Evolutionary conservation across 2,888 invertebrate species (phyloP).

Genomic region (Zaprionus obscuricornis): DNA sequence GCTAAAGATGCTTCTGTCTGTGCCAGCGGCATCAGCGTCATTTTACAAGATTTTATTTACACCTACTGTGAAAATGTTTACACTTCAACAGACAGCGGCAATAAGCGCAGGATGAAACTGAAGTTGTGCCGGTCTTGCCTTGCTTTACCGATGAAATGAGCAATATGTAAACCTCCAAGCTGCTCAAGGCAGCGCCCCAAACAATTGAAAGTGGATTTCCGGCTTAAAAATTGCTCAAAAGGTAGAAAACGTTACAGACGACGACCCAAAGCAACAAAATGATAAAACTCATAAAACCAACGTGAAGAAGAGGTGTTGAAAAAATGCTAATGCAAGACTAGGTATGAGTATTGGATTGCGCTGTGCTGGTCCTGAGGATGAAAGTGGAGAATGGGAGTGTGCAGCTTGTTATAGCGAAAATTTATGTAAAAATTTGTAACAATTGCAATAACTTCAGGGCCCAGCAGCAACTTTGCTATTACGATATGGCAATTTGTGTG

Average conservation of each 20-base stretch:
- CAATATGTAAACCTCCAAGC: conserved; percentile 71
- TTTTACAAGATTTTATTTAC: conserved; percentile 75
- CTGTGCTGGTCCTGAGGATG: not conserved
- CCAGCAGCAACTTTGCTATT: conserved; percentile 32
- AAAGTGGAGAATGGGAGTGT: not conserved
- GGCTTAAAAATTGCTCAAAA: conserved; percentile 68
- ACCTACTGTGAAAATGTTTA: conserved; percentile 76
- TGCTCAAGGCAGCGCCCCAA: conserved; percentile 67
- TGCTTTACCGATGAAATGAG: conserved; percentile 50
- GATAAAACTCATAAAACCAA: conserved; percentile 62
- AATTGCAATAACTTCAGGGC: conserved; percentile 71
- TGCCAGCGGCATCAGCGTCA: conserved; percentile 44
- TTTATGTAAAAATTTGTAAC: conserved; percentile 78
- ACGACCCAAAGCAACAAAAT: conserved; percentile 33
- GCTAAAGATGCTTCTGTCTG: conserved; percentile 21
- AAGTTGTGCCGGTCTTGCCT: conserved; percentile 8
- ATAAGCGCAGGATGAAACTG: conserved; percentile 36
- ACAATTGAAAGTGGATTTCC: conserved; percentile 81
- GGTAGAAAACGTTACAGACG: conserved; percentile 26
- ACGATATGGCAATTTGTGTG: conserved; percentile 52
- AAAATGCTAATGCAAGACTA: conserved; percentile 40
- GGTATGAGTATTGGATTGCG: not conserved
- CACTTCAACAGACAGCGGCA: conserved; percentile 71
- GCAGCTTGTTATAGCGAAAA: conserved; percentile 66
- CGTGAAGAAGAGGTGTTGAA: conserved; percentile 27